These are phyloP conservation scores for Argya squamiceps DNA, from an alignment of 2,797 vertebrate species.

Conservation along the genomic window DNA sequence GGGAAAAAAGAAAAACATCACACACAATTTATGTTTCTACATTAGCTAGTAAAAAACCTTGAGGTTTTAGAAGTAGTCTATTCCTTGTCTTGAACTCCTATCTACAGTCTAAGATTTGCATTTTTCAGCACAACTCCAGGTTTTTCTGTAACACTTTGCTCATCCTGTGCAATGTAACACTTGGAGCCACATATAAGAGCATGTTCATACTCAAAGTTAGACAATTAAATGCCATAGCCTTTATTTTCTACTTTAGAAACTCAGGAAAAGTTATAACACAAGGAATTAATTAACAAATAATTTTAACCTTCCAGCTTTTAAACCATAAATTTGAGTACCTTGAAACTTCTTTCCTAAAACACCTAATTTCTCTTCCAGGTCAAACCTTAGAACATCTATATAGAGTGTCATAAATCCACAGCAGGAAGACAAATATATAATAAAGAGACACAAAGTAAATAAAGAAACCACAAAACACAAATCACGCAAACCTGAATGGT, in stretches of 20 bases:
- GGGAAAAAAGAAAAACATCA: fast-evolving
- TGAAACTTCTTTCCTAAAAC: background rate
- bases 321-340: background rate
- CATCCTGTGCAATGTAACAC: background rate
- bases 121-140: background rate
- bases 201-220: background rate
- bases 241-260: background rate
- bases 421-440: background rate
- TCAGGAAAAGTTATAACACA: background rate
- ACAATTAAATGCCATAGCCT: background rate
- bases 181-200: background rate
- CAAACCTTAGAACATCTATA: background rate
- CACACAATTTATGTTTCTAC: fast-evolving
- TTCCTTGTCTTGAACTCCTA: background rate
- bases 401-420: background rate
- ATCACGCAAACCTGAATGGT: background rate
- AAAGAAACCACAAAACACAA: background rate
- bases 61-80: background rate
- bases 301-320: background rate
- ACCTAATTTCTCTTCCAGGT: background rate
- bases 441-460: background rate
- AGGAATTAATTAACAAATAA: background rate
- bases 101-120: background rate
- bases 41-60: background rate
- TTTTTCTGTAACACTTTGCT: background rate